phyloP scores from a whole-genome alignment of 92 coral and sea anemone species.

The Epizoanthus ramosus region DNA sequence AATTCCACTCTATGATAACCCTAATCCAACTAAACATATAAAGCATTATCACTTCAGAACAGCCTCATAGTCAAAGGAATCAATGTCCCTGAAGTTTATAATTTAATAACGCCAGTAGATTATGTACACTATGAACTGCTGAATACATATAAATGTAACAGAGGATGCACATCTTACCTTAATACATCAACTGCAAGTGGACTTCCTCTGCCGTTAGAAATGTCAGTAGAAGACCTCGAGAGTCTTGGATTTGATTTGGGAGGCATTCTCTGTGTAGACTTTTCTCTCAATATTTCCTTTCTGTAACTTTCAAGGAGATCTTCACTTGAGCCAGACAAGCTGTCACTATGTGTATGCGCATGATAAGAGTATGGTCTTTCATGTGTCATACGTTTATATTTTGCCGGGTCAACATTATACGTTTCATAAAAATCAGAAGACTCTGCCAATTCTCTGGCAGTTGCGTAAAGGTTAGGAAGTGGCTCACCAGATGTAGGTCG shows the following conservation, averaged over 20 bases:
- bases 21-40: too few species aligned
- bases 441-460: constrained; percentile 64
- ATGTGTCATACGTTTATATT: constrained; percentile 44
- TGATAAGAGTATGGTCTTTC: constrained; percentile 37
- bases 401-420: constrained; percentile 72
- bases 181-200: constrained; percentile 65
- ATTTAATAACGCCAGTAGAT: too few species aligned
- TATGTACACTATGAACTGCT: not conserved
- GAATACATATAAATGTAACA: not conserved
- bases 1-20: too few species aligned
- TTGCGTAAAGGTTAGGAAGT: constrained; percentile 70
- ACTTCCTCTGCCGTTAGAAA: constrained; percentile 76
- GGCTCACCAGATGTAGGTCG: not conserved
- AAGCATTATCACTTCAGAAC: too few species aligned
- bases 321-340: constrained; percentile 82
- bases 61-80: too few species aligned
- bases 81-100: too few species aligned
- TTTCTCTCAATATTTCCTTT: constrained; percentile 32
- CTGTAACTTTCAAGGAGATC: constrained; percentile 79
- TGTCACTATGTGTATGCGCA: constrained; percentile 53
- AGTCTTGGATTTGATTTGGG: constrained; percentile 47
- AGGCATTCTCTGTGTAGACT: not conserved
- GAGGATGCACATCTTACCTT: constrained; percentile 58
- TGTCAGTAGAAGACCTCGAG: constrained; percentile 66
- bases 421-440: constrained; percentile 78